Percentiles rank a stretch among this genome's conserved stretches.
Conservation (phyloP, 2,113 vertebrate species). For the Baryphthengus martii region DNA sequence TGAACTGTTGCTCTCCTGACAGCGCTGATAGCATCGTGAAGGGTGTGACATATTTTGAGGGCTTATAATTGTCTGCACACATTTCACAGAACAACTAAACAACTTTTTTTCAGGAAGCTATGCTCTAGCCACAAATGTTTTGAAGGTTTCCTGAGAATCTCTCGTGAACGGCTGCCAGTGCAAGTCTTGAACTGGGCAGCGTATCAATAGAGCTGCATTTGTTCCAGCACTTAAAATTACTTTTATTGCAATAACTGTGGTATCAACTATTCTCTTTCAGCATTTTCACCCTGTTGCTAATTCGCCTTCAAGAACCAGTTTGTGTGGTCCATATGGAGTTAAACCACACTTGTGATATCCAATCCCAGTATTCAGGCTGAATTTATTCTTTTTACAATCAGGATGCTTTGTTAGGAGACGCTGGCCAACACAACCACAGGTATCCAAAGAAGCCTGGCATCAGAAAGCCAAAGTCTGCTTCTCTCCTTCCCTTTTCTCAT, state of each 20-base stretch:
- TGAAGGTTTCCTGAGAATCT: conserved; percentile 50
- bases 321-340: not conserved
- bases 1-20: conserved; percentile 41
- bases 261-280: not conserved
- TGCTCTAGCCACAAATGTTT: conserved; percentile 54
- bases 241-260: not conserved
- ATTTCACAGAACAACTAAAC: conserved; percentile 32
- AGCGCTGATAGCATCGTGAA: conserved; percentile 47
- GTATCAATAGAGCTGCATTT: not conserved
- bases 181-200: not conserved
- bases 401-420: not conserved
- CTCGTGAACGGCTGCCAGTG: conserved; percentile 11
- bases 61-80: conserved; percentile 52
- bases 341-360: not conserved
- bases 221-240: not conserved
- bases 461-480: not conserved
- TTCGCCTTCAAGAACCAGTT: not conserved
- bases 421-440: not conserved
- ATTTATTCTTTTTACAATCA: not conserved
- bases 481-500: not conserved
- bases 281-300: not conserved
- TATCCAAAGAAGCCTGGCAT: not conserved
- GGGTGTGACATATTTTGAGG: conserved; percentile 36
- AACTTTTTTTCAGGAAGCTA: conserved; percentile 8
- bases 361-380: not conserved